These are phyloP conservation scores for Dimorphilus gyrociliatus DNA, from an alignment of 2,888 invertebrate species.

Conservation along the genomic window DNA sequence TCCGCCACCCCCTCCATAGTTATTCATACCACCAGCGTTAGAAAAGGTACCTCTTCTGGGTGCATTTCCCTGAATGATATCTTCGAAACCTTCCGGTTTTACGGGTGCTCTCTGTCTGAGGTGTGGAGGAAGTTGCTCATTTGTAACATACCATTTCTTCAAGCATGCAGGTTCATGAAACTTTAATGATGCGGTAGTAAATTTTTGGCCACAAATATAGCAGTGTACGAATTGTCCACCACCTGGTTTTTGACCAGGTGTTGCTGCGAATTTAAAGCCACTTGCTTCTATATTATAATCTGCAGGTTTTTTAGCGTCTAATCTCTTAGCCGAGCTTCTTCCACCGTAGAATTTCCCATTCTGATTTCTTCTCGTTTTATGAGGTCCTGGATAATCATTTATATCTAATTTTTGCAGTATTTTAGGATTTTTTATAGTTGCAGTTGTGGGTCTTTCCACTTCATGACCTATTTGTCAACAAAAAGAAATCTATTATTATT, in stretches of 20 bases:
- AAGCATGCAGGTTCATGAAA: slow-evolving; percentile 52
- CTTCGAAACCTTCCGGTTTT: slow-evolving; percentile 1
- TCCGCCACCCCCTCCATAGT: no score
- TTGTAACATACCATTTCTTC: slow-evolving; percentile 46
- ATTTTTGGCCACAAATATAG: slow-evolving; percentile 49
- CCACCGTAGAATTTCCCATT: no score
- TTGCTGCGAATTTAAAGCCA: background rate
- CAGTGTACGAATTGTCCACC: slow-evolving; percentile 37
- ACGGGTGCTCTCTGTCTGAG: background rate
- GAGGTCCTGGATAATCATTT: slow-evolving; percentile 6
- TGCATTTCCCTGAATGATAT: no score
- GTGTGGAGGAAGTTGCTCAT: slow-evolving; percentile 41
- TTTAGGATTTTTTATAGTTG: slow-evolving; percentile 18
- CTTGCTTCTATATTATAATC: background rate
- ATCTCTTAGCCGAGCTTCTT: no score
- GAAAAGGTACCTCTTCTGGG: no score
- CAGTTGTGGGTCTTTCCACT: slow-evolving; percentile 16
- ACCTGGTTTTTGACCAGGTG: background rate
- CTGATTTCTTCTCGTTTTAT: no score
- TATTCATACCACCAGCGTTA: no score
- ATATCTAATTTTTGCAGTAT: slow-evolving; percentile 24
- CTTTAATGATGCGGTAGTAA: slow-evolving; percentile 46
- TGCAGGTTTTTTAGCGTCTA: background rate
- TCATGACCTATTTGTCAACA: no score
- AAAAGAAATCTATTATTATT: no score